Evolutionary conservation across 2,797 vertebrate genomes (phyloP), one percentile per base, ranked within the genome.

Genomic region (Lithobates pipiens): DNA sequence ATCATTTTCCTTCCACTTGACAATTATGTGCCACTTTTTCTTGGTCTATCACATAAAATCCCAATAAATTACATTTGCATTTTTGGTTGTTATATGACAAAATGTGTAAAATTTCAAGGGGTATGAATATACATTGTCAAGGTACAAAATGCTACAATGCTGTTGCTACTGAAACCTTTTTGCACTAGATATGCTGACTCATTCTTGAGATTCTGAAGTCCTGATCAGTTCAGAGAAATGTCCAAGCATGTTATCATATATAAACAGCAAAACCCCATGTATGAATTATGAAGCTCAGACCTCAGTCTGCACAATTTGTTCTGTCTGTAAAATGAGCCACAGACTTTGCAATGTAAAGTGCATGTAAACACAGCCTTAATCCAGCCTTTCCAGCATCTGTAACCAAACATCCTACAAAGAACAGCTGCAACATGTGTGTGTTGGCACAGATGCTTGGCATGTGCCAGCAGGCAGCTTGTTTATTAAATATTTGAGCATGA

Each of bases 361-460:
- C 84, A 79, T 84, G 57, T 80, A 88, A 90, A 88, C 29, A 85
- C 74, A 50, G 73, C 65, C 76, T 27, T 25, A 29, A 2, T n/a
- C 77, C 34, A 63, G 75, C 15, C 23, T 69, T 84, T 82, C 79
- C 89, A 86, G 84, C 74, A 80, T 85, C 88, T 82, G 27, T 76
- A 91, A 88, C 13, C 27, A 76, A 39, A 85, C 78, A 82, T 0
- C 4, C 0, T 0, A 82, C 21, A 16, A 77, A 72, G 50, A 84
- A 87, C 76, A 87, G 76, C 86, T 87, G 86, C 65, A 50, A 1
- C 86, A 79, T 91, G 88, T 86, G 65, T 88, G 89, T 15, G 5
- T 78, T 91, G 90, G 90, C 88, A 86, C 89, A 42, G 2, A 36
- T 82, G 76, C 78, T 85, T 32, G 82, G 88, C 91, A 87, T 85